Evolutionary conservation across 2,888 invertebrate genomes (phyloP).

Genomic region (Andrena hattorfiana): DNA sequence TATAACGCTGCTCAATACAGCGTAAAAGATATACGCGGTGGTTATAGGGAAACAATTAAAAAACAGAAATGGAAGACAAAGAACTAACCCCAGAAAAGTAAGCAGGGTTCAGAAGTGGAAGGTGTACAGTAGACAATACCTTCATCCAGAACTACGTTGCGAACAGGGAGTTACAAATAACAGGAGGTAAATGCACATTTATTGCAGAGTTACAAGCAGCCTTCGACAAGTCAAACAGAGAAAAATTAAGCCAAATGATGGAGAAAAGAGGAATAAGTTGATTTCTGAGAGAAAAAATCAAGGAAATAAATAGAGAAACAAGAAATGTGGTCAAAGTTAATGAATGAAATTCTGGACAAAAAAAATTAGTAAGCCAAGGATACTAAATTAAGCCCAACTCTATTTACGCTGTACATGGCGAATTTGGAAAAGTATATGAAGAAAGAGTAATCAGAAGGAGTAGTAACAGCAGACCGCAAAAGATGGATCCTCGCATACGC

Average conservation of each 20-base stretch:
- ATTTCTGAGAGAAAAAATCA: background rate
- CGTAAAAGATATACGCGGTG: background rate
- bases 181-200: background rate
- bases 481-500: too few relatives aligned
- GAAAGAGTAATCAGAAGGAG: background rate
- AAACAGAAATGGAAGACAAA: background rate
- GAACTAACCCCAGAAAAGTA: background rate
- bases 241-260: background rate
- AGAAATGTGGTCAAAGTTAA: background rate
- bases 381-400: background rate
- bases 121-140: background rate
- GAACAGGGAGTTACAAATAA: background rate
- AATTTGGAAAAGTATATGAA: background rate
- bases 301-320: background rate
- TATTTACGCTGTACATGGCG: background rate
- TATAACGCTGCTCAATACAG: background rate
- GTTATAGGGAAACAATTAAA: background rate
- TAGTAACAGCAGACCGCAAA: too few relatives aligned
- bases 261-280: background rate
- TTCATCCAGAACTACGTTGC: background rate
- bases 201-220: background rate
- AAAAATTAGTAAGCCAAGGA: background rate
- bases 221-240: background rate
- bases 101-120: background rate
- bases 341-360: background rate